These are phyloP conservation scores for Sarcophaga peregrina DNA, from an alignment of 1,140 invertebrate genomes.

Conservation along the genomic window DNA sequence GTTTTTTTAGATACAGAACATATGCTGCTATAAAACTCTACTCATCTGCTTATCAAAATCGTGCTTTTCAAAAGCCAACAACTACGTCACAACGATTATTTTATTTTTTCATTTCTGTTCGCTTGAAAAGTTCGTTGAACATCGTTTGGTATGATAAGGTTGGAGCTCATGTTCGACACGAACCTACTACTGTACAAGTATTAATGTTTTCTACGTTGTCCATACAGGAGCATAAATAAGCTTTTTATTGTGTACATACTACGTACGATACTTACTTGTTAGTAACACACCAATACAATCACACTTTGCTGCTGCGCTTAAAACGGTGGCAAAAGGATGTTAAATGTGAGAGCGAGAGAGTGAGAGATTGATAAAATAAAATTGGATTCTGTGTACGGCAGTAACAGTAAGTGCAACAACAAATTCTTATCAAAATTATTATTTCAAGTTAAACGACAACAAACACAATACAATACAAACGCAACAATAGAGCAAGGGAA, in stretches of 20 bases:
- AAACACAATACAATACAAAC: neutral
- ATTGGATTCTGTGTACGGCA: constrained; percentile 29
- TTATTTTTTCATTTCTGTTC: too few relatives aligned
- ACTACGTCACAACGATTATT: too few relatives aligned
- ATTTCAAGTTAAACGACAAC: neutral
- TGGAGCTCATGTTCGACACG: too few relatives aligned
- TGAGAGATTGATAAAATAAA: neutral
- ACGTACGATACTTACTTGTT: neutral
- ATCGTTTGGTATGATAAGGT: too few relatives aligned
- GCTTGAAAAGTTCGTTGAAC: too few relatives aligned
- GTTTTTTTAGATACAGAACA: too few relatives aligned
- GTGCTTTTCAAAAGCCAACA: too few relatives aligned
- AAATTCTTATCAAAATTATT: neutral
- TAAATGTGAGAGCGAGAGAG: neutral
- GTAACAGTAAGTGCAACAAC: too few relatives aligned
- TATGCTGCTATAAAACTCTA: too few relatives aligned
- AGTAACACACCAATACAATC: neutral
- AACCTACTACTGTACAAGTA: neutral
- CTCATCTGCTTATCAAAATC: too few relatives aligned
- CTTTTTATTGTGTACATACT: too few relatives aligned
- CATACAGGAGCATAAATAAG: neutral
- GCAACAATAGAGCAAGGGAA: too few relatives aligned
- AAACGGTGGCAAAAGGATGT: neutral
- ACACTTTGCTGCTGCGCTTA: neutral
- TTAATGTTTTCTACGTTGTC: neutral